phyloP scores from a whole-genome alignment of 2,113 vertebrate species.

The Salvator merianae region DNA sequence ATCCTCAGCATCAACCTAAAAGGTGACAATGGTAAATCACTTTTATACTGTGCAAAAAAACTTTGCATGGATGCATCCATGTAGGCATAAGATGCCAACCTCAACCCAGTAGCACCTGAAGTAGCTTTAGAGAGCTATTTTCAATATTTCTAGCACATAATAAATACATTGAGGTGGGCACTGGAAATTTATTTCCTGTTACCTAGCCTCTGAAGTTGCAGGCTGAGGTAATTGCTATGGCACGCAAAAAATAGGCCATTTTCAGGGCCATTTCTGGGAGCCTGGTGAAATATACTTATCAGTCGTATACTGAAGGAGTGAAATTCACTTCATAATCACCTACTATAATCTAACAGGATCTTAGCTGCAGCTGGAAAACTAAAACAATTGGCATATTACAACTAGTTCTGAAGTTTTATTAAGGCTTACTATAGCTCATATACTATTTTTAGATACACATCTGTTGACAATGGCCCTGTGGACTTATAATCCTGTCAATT shows the following conservation, averaged over 20 bases:
- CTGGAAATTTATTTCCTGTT: neutral
- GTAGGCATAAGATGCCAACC: too few species aligned
- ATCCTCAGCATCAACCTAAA: too few species aligned
- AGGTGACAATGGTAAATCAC: too few species aligned
- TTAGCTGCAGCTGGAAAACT: conserved; percentile 43
- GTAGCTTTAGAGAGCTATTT: too few species aligned
- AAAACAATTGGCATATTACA: conserved; percentile 41
- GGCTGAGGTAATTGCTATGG: neutral
- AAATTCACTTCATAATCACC: conserved; percentile 53
- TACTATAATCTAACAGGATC: conserved; percentile 57
- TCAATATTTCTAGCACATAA: too few species aligned
- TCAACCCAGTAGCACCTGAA: too few species aligned
- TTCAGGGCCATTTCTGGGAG: too few species aligned
- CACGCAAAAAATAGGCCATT: conserved; percentile 42
- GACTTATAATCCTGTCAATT: conserved; percentile 34
- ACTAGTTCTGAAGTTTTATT: conserved; percentile 39
- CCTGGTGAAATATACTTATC: conserved; percentile 15
- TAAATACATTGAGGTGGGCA: neutral
- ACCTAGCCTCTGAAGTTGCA: neutral
- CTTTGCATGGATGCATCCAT: too few species aligned
- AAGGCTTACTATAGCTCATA: conserved; percentile 6
- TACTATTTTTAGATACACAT: conserved; percentile 37
- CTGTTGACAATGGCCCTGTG: neutral
- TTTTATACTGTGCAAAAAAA: too few species aligned
- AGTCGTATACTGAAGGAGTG: conserved; percentile 54